Evolutionary conservation across 2,888 invertebrate genomes (phyloP).

Genomic region (Apoda limacodes): DNA sequence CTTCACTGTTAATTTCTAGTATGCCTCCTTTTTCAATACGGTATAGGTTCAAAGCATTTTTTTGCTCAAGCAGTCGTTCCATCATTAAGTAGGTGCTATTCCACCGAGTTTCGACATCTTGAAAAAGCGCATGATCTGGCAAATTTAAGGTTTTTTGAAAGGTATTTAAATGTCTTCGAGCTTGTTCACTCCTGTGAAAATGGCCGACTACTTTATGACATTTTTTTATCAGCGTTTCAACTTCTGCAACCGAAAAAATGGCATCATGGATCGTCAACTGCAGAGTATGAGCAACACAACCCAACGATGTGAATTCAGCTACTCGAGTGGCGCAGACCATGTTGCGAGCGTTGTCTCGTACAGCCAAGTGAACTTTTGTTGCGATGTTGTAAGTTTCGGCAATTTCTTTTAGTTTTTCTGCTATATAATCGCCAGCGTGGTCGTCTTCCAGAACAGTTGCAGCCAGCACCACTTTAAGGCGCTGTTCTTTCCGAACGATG

Average conservation of each 20-base stretch:
- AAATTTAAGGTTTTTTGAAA: constrained; percentile 11
- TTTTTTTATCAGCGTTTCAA: constrained; percentile 9
- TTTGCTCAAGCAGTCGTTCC: no score
- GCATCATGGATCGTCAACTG: constrained; percentile 12
- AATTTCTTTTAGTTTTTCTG: neutral
- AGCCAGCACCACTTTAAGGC: constrained; percentile 8
- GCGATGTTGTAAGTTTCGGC: neutral
- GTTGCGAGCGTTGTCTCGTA: constrained; percentile 11
- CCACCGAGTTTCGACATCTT: no score
- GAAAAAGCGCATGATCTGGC: no score
- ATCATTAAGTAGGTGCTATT: no score
- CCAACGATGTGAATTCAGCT: constrained; percentile 12
- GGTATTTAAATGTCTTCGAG: constrained; percentile 6
- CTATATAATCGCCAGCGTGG: constrained; percentile 1
- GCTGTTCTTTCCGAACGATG: constrained; percentile 10
- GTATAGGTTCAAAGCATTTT: no score
- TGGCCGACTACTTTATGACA: constrained; percentile 6
- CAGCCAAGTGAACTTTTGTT: neutral
- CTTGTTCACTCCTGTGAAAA: constrained; percentile 10
- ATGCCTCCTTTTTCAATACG: no score
- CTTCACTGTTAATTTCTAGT: no score
- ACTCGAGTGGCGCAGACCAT: no score
- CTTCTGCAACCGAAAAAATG: constrained; percentile 9
- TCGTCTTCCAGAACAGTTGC: constrained; percentile 10
- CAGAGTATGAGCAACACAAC: constrained; percentile 13